A percentile compares a stretch with the other conserved stretches of the same genome.
These are phyloP conservation scores for Drosophila pruinosa DNA, from an alignment of 1,140 invertebrate genomes.

Conservation along the genomic window DNA sequence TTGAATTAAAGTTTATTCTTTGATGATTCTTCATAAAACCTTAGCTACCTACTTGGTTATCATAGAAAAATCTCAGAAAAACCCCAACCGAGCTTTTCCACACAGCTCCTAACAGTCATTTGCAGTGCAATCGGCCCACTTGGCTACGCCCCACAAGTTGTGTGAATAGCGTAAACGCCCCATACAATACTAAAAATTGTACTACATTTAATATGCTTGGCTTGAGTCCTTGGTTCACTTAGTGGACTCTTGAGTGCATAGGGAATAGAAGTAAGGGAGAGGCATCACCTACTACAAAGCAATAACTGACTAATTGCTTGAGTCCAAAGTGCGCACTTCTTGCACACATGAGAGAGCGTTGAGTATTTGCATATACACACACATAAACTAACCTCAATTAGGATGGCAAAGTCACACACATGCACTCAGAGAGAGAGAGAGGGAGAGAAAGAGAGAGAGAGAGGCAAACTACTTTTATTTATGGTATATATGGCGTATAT, in stretches of 20 bases:
- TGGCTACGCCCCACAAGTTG: background rate
- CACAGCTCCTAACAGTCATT: background rate
- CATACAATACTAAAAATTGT: slow-evolving; percentile 24
- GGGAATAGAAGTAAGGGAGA: background rate
- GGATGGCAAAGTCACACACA: slow-evolving; percentile 1
- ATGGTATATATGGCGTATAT: slow-evolving; percentile 51
- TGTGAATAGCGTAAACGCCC: slow-evolving; percentile 27
- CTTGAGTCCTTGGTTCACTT: slow-evolving; percentile 20
- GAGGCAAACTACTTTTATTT: slow-evolving; percentile 20
- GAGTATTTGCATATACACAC: slow-evolving; percentile 58
- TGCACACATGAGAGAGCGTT: slow-evolving; percentile 24
- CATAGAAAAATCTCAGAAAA: too few species aligned
- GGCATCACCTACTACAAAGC: slow-evolving; percentile 35
- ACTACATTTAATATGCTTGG: slow-evolving; percentile 15
- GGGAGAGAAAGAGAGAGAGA: background rate
- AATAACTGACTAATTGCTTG: slow-evolving; percentile 77
- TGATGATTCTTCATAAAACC: too few species aligned
- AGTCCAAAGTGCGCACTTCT: slow-evolving; percentile 45
- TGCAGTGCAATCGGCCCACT: background rate
- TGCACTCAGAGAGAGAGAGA: slow-evolving; percentile 1
- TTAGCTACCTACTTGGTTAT: too few species aligned
- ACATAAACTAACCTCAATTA: slow-evolving; percentile 60
- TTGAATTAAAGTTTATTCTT: too few species aligned
- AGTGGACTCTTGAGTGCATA: background rate
- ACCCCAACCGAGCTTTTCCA: background rate